phyloP scores from a whole-genome alignment of 2,113 vertebrate species.

The Eclectus roratus region DNA sequence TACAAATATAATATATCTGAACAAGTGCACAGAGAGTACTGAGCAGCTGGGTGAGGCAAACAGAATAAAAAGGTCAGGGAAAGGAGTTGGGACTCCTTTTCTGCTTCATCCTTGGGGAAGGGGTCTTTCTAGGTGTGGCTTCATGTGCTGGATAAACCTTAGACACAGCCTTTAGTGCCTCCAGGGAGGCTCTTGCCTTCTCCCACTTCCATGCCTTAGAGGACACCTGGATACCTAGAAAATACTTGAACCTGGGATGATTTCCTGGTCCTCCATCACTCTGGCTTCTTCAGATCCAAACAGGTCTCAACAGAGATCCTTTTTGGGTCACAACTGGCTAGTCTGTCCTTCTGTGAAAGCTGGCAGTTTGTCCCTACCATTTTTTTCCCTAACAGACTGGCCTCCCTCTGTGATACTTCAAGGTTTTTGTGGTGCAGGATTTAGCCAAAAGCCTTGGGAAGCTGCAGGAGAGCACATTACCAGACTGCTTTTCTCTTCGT shows the following conservation, averaged over 20 bases:
- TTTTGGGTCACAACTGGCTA: background rate
- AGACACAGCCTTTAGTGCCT: background rate
- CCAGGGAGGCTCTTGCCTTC: background rate
- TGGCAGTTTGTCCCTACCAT: background rate
- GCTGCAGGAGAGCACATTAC: background rate
- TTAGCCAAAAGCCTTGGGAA: background rate
- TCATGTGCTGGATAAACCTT: background rate
- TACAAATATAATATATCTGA: accelerated
- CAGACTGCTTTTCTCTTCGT: accelerated
- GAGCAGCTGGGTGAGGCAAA: background rate
- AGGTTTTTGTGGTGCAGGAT: background rate
- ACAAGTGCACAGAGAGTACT: background rate
- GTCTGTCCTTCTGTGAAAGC: background rate
- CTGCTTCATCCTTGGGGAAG: background rate
- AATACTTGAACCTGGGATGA: accelerated
- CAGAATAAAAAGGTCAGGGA: background rate
- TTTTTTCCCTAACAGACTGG: too few species aligned
- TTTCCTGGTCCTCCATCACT: background rate
- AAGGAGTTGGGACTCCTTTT: background rate
- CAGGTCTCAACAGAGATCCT: background rate
- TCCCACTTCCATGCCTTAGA: background rate
- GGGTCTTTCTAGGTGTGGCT: background rate
- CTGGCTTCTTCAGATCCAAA: background rate
- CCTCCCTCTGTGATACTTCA: background rate
- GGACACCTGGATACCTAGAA: background rate